These are phyloP conservation scores for Pelecanoides urinatrix DNA, from an alignment of 2,113 vertebrate species.

Conservation along the genomic window DNA sequence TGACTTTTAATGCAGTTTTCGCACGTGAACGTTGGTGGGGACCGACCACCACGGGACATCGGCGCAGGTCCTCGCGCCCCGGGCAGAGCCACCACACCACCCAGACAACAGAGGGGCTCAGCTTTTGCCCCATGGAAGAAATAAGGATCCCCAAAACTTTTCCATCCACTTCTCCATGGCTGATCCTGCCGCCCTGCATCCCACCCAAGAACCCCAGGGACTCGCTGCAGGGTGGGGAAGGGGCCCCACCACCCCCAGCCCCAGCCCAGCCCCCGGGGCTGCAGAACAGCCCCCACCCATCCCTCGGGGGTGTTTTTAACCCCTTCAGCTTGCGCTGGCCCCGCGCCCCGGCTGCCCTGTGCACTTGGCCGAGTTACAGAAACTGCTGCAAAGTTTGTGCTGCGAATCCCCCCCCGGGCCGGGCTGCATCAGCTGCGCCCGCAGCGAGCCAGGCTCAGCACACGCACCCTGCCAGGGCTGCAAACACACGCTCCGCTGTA, in stretches of 20 bases:
- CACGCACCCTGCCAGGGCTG: neutral
- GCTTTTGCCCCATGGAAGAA: neutral
- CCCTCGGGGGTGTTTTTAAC: neutral
- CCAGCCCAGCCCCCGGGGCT: neutral
- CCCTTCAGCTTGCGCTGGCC: neutral
- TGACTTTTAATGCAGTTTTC: neutral
- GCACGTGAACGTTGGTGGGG: rapidly evolving
- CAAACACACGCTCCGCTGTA: too few relatives aligned
- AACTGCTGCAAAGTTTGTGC: neutral
- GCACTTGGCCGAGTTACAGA: neutral
- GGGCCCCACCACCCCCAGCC: neutral
- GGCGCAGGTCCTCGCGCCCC: rapidly evolving
- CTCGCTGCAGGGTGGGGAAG: neutral
- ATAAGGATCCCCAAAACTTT: neutral
- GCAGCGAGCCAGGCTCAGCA: neutral
- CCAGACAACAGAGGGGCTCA: neutral
- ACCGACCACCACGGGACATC: rapidly evolving
- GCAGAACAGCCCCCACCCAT: neutral
- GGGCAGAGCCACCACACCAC: rapidly evolving
- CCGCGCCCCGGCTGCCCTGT: rapidly evolving
- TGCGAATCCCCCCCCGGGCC: neutral
- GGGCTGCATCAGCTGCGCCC: neutral
- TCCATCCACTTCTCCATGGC: neutral
- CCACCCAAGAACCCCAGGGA: neutral
- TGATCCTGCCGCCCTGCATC: neutral